These are phyloP conservation scores for Phenganax stokvisi DNA, from an alignment of 92 coral and sea anemone species.

Conservation along the genomic window DNA sequence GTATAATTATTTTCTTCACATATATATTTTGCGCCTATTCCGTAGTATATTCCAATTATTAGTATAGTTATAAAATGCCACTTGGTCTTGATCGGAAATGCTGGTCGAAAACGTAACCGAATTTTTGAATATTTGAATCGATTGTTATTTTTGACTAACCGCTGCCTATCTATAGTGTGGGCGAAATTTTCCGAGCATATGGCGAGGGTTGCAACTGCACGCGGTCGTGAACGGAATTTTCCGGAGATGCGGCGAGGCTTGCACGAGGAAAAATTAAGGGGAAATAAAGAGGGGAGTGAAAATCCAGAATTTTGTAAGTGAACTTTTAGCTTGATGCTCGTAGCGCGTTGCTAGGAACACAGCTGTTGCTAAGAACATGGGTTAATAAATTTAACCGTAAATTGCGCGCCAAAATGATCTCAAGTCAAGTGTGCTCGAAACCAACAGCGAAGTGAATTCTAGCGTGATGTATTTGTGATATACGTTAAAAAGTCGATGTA, in stretches of 20 bases:
- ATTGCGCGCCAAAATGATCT: not conserved
- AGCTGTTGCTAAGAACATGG: slow-evolving; percentile 13
- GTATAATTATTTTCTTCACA: too few relatives aligned
- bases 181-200: not conserved
- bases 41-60: too few relatives aligned
- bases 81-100: too few relatives aligned
- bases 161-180: too few relatives aligned
- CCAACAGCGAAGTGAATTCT: not conserved
- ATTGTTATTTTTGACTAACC: too few relatives aligned
- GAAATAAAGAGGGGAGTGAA: not conserved
- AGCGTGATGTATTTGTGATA: too few relatives aligned
- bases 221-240: not conserved
- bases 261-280: not conserved
- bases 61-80: too few relatives aligned
- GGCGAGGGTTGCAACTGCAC: not conserved
- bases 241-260: not conserved
- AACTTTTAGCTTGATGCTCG: not conserved
- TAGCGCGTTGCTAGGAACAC: slow-evolving; percentile 15
- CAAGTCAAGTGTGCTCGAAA: not conserved
- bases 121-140: too few relatives aligned
- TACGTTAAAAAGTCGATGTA: not conserved
- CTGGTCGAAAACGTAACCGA: too few relatives aligned
- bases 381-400: not conserved
- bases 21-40: too few relatives aligned
- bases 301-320: not conserved